A percentile compares a stretch with the other conserved stretches of the same genome.
Conservation (phyloP, 1,140 invertebrate species). For the Elymnias hypermnestra region DNA sequence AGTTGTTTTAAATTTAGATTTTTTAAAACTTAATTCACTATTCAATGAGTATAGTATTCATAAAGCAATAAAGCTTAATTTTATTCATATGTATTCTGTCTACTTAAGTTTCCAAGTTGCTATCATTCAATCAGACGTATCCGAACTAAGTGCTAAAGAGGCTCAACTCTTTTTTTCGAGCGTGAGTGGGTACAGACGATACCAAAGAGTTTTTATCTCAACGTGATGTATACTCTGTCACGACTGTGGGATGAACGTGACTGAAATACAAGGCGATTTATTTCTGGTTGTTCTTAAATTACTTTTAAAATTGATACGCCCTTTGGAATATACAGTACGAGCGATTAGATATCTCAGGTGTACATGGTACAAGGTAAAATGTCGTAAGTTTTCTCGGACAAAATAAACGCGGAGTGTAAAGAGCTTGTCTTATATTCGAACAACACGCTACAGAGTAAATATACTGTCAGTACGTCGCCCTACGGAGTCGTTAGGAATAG, state of each 20-base stretch:
- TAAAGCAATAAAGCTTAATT: too few species aligned
- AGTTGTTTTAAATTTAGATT: too few species aligned
- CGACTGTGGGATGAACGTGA: conserved; percentile 58
- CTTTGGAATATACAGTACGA: conserved; percentile 2
- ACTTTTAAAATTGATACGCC: conserved; percentile 17
- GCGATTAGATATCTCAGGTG: conserved; percentile 5
- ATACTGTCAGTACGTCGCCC: conserved; percentile 22
- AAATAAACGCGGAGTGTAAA: conserved; percentile 16
- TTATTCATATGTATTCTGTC: not conserved
- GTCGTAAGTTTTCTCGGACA: conserved; percentile 3
- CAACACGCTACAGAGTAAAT: conserved; percentile 27
- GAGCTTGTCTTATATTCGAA: conserved; percentile 19
- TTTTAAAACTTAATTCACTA: too few species aligned
- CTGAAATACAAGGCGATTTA: conserved; percentile 56
- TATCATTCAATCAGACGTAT: conserved; percentile 45
- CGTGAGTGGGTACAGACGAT: conserved; percentile 47
- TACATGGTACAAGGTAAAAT: conserved; percentile 1
- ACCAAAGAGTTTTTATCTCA: conserved; percentile 62
- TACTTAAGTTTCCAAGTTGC: conserved; percentile 5
- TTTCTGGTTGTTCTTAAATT: conserved; percentile 28
- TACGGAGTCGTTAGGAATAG: conserved; percentile 29
- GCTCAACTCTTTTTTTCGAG: conserved; percentile 32
- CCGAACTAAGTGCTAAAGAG: conserved; percentile 53
- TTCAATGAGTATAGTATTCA: too few species aligned
- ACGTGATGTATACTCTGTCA: conserved; percentile 61